phyloP scores from a whole-genome alignment of 2,888 invertebrate genomes.

The Archips crataeganus region DNA sequence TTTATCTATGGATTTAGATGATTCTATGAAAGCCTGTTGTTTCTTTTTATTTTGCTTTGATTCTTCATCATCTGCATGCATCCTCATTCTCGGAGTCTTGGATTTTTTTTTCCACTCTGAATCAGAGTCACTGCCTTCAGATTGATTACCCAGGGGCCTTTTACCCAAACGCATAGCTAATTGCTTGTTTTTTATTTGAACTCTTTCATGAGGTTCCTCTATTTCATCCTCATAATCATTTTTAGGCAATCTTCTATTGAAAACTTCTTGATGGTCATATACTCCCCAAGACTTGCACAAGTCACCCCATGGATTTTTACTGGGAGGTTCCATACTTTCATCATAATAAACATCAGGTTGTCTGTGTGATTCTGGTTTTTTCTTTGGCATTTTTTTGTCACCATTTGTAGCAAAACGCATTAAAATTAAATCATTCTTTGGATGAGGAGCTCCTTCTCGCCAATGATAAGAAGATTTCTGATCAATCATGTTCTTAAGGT shows the following conservation, averaged over 20 bases:
- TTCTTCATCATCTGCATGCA: conserved; percentile 96
- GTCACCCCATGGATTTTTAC: conserved; percentile 91
- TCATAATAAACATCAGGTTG: conserved; percentile 58
- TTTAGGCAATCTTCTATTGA: conserved; percentile 66
- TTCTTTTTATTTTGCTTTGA: conserved; percentile 80
- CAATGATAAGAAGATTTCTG: conserved; percentile 89
- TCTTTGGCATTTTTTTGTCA: conserved; percentile 89
- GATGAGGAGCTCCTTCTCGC: conserved; percentile 89
- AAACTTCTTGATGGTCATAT: conserved; percentile 87
- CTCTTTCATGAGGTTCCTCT: conserved; percentile 53
- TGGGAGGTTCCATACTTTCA: conserved; percentile 59
- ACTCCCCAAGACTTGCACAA: conserved; percentile 90
- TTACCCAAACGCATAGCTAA: conserved; percentile 76
- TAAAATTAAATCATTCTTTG: conserved; percentile 89
- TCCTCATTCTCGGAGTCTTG: conserved; percentile 91
- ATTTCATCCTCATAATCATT: conserved; percentile 62
- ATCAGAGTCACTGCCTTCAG: conserved; percentile 80
- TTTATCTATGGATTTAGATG: conserved; percentile 50
- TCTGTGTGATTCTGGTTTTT: conserved; percentile 60
- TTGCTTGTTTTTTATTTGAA: conserved; percentile 70
- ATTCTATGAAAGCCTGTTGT: conserved; percentile 52
- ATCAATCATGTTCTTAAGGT: conserved; percentile 68
- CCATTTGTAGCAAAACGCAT: conserved; percentile 91
- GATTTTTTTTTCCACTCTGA: conserved; percentile 86
- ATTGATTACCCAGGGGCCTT: conserved; percentile 62